Percentiles rank a stretch among this genome's conserved stretches.
Evolutionary conservation across 2,797 vertebrate genomes (phyloP).

Genomic region (Rhadinocentrus ornatus): DNA sequence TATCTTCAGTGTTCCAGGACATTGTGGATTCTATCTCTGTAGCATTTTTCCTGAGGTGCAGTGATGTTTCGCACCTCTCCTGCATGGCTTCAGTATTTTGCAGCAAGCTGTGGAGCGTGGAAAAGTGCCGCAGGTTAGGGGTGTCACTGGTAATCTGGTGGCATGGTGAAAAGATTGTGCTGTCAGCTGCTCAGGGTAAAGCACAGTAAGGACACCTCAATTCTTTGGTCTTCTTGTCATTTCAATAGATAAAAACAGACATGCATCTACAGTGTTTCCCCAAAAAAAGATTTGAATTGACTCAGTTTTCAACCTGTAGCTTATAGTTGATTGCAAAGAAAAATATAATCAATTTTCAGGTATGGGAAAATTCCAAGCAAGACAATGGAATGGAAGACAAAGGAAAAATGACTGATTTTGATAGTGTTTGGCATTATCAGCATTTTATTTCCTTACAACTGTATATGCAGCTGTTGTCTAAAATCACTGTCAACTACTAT

Average conservation of each 20-base stretch:
- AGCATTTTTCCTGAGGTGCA: constrained; percentile 14
- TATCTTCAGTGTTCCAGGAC: constrained; percentile 9
- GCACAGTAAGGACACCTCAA: constrained; percentile 5
- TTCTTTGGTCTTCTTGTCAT: constrained; percentile 12
- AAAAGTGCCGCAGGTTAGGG: constrained; percentile 30
- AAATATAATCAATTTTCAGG: neutral
- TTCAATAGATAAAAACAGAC: constrained; percentile 4
- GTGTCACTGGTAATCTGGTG: constrained; percentile 35
- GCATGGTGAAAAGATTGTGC: constrained; percentile 22
- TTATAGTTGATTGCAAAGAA: neutral
- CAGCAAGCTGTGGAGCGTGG: constrained; percentile 9
- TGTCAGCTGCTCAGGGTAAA: constrained; percentile 30
- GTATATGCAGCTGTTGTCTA: too few relatives aligned
- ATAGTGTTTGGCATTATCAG: neutral
- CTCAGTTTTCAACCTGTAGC: neutral
- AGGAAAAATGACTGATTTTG: neutral
- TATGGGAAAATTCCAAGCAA: neutral
- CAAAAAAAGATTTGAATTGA: neutral
- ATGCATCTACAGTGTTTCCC: neutral
- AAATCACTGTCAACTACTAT: neutral
- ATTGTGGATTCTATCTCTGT: constrained; percentile 18
- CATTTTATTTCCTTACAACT: neutral
- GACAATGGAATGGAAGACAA: neutral
- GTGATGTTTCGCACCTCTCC: constrained; percentile 10
- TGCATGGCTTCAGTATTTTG: constrained; percentile 27